Base-by-base conservation (phyloP, 2,888 invertebrate genomes). In the Trachelus stipa region DNA sequence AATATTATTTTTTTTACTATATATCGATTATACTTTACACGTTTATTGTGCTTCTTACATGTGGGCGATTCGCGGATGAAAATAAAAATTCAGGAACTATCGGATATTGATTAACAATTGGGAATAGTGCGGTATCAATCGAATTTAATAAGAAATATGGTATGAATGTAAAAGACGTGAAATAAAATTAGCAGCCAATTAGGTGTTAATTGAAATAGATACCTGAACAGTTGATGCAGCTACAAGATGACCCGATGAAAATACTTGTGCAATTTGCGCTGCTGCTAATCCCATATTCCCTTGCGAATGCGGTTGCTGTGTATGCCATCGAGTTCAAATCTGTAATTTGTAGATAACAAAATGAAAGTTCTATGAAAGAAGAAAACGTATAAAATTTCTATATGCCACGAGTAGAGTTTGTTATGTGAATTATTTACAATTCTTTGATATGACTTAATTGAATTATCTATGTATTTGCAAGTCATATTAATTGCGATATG, bases 301-400 rank as follows among this genome's bases (percentile, higher is more conserved):
- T 56, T 56, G 9, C 9, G 15, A 23, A 23, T 56, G 23, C 56
- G 2, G 9, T 23, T 56, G 6, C 56, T 23, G 56, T 9, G 9
- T 23, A 56, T 56, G 56, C 23, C 56, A 56, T 56, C 6, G 56
- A 56, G 23, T 56, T 15, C 56, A 35, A 30, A 12, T 37, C 77
- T 77, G 69, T 33, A 40, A 77, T 31, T 77, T 33, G 33, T 40
- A 56, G n/a, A 35, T 23, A 40, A 69, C 15, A 56, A 56, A 23
- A 56, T 56, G 9, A 9, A 23, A 37, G 12, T 37, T 37, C 12
- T 12, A 15, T 56, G 56, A 6, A 1, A 6, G 40, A 6, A 15
- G 40, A 40, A 15, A 40, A 40, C 1, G 1, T 40, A 40, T 40
- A 6, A 6, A 40, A 6, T 4, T 40, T 40, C 1, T 40, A 40